A percentile compares a stretch with the other conserved stretches of the same genome.
phyloP scores from a whole-genome alignment of 2,113 vertebrate genomes.

The Chloroceryle aenea region DNA sequence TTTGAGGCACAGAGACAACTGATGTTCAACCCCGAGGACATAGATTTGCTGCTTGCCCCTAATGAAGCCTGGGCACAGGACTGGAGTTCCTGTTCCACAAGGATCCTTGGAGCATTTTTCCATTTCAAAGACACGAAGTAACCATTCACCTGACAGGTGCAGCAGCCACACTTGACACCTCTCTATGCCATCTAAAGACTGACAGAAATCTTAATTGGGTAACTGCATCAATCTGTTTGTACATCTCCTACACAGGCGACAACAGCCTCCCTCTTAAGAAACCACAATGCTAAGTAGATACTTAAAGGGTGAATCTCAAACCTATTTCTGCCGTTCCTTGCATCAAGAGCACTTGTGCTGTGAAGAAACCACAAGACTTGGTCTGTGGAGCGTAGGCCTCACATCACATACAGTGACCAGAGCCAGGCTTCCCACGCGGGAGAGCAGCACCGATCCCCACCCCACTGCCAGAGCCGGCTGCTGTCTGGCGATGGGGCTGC shows the following conservation, averaged over 20 bases:
- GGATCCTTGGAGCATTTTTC: neutral
- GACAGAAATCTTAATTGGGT: neutral
- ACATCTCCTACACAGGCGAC: constrained; percentile 25
- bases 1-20: neutral
- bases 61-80: neutral
- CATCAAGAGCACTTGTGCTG: neutral
- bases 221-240: constrained; percentile 35
- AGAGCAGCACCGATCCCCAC: rapidly evolving
- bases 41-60: neutral
- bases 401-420: rapidly evolving
- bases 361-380: neutral
- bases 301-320: neutral
- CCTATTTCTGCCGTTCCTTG: neutral
- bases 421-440: neutral
- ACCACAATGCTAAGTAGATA: neutral
- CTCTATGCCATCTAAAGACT: neutral
- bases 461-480: rapidly evolving
- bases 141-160: neutral
- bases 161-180: neutral
- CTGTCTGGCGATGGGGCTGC: rapidly evolving
- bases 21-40: neutral
- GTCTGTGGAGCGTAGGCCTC: rapidly evolving
- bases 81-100: neutral
- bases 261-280: neutral
- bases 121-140: neutral